Evolutionary conservation across 2,797 vertebrate species (phyloP).

Genomic region (Oreortyx pictus): DNA sequence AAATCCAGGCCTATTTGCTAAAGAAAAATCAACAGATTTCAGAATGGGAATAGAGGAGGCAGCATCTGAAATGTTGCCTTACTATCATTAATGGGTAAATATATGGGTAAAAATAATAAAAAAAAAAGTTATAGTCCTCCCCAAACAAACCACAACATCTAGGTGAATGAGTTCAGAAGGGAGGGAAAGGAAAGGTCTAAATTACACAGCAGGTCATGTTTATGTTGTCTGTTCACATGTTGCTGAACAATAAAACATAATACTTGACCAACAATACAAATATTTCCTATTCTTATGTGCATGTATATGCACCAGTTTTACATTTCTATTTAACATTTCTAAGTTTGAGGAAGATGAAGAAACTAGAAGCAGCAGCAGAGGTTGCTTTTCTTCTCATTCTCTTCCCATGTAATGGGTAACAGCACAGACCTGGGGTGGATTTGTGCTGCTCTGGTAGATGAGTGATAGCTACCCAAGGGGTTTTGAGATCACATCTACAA

Average conservation of each 20-base stretch:
- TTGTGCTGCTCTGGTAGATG: not conserved
- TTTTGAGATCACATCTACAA: not conserved
- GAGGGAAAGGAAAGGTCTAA: constrained; percentile 4
- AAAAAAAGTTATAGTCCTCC: not conserved
- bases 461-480: not conserved
- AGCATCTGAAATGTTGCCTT: constrained; percentile 28
- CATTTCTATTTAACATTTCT: not conserved
- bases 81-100: not conserved
- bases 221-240: constrained; percentile 1
- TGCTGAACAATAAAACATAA: constrained; percentile 4
- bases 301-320: not conserved
- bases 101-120: not conserved
- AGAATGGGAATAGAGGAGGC: not conserved
- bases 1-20: constrained; percentile 9
- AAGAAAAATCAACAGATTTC: constrained; percentile 45
- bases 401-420: not conserved
- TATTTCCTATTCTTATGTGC: not conserved
- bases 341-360: not conserved
- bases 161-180: not conserved
- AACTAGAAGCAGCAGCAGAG: not conserved
- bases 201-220: not conserved
- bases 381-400: not conserved
- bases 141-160: not conserved
- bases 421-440: not conserved
- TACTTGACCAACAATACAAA: constrained; percentile 39